phyloP scores from a whole-genome alignment of 1,140 invertebrate species.

The Ceratina australensis region DNA sequence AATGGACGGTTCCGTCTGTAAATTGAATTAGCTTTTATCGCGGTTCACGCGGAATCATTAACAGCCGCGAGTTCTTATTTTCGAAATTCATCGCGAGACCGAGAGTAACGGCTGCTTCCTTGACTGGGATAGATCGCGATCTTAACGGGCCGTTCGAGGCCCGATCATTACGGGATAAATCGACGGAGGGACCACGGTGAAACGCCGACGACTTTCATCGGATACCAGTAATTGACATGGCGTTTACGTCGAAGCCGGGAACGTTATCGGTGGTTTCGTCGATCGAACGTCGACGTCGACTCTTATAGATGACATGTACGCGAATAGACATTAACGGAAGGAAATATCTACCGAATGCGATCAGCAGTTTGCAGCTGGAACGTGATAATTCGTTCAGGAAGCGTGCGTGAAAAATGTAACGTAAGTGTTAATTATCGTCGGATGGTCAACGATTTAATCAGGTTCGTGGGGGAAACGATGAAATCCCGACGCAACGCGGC shows the following conservation, averaged over 20 bases:
- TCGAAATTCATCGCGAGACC: not conserved
- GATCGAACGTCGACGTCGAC: conserved; percentile 23
- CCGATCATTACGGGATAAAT: conserved; percentile 27
- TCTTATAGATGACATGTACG: conserved; percentile 19
- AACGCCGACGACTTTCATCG: conserved; percentile 5
- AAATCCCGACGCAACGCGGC: not conserved
- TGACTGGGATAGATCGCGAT: conserved; percentile 15
- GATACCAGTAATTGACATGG: conserved; percentile 34
- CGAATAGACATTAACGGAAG: too few species aligned
- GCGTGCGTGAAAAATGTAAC: too few species aligned
- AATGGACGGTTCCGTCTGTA: conserved; percentile 62
- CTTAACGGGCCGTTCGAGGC: conserved; percentile 10
- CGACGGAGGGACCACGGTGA: conserved; percentile 3
- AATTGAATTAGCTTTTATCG: conserved; percentile 59
- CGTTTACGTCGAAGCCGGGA: conserved; percentile 22
- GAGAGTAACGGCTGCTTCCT: too few species aligned
- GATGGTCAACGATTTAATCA: not conserved
- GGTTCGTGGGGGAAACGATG: not conserved
- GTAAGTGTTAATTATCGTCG: too few species aligned
- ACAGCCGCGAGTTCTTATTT: not conserved
- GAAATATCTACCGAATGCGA: too few species aligned
- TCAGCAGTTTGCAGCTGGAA: too few species aligned
- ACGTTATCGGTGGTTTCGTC: conserved; percentile 25
- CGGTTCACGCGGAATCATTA: not conserved
- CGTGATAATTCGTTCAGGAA: too few species aligned